phyloP scores from a whole-genome alignment of 2,797 vertebrate species.

The Paguma larvata region DNA sequence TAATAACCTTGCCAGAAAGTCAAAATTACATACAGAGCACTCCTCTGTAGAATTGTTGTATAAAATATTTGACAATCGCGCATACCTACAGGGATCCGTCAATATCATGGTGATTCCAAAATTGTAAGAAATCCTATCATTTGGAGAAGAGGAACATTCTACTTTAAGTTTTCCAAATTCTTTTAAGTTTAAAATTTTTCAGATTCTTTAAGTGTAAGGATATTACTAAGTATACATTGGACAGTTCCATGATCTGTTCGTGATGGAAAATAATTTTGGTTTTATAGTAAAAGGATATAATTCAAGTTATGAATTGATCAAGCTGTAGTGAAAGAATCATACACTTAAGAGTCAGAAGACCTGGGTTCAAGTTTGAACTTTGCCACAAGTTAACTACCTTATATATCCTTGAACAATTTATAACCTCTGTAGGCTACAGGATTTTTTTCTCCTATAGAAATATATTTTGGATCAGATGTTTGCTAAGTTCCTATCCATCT shows the following conservation, averaged over 20 bases:
- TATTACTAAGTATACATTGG: conserved; percentile 19
- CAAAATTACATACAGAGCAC: background rate
- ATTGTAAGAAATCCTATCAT: conserved; percentile 19
- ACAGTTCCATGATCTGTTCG: background rate
- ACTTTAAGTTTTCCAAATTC: conserved; percentile 10
- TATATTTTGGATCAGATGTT: conserved; percentile 32
- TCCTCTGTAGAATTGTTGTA: conserved; percentile 41
- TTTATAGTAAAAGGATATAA: conserved; percentile 38
- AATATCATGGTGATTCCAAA: conserved; percentile 29
- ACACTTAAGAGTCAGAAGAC: conserved; percentile 18
- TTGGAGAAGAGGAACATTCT: conserved; percentile 31
- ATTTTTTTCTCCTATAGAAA: conserved; percentile 51
- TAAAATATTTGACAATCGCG: conserved; percentile 4
- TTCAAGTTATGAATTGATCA: conserved; percentile 58
- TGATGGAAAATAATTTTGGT: conserved; percentile 56
- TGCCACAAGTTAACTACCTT: conserved; percentile 19
- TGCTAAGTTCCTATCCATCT: conserved; percentile 43
- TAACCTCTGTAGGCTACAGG: background rate
- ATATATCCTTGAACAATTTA: conserved; percentile 30
- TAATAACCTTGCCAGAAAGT: conserved; percentile 27
- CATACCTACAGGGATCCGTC: background rate
- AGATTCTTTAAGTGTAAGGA: background rate
- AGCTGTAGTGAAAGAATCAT: conserved; percentile 27
- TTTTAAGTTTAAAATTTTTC: conserved; percentile 43
- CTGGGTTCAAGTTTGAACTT: conserved; percentile 50